Base-by-base conservation (phyloP, 2,797 vertebrate species). In the Clarias laeviceps region DNA sequence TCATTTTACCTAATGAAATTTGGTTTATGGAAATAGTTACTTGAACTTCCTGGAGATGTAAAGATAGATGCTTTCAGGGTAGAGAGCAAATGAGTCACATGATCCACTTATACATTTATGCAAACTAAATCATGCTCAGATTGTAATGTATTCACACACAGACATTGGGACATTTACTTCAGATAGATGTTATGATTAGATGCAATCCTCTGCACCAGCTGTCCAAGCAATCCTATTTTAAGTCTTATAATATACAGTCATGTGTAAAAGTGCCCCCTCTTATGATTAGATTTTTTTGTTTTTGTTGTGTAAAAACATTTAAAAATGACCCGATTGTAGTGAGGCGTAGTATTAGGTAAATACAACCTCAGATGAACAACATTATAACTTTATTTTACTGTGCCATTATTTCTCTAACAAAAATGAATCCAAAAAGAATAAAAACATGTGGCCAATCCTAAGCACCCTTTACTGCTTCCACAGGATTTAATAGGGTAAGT, bases 221-320 rank as follows among this genome's bases (percentile, higher is more conserved):
- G 85, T 85, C 83, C 81, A 85, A 84, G 82, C 78, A 86, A 82
- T 87, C 84, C 68, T 74, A 62, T 79, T 85, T 85, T 32, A 88
- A 85, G 87, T 84, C 66, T 86, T 82, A 70, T 78, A 86, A 78
- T 86, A 87, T 81, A 59, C 45, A 45, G 45, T 45, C 45, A 45
- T 45, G 45, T 45, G 45, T 45, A 45, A 45, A 45, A 45, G 45
- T 45, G 45, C 45, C 45, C 45, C 45, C 9, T 45, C 9, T 45
- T 45, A 45, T 45, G 45, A 45, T 40, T 45, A 45, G 0, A 45
- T 40, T 40, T 40, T 40, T 40, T 40, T 40, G 7, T 40, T 40
- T 45, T 45, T 11, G 8, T 8, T 9, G 1, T 45, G 1, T 37
- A 45, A 9, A 45, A 45, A 45, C 40, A 9, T 45, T 45, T 9